phyloP scores from a whole-genome alignment of 2,797 vertebrate genomes.

The Pteropus rufus region DNA sequence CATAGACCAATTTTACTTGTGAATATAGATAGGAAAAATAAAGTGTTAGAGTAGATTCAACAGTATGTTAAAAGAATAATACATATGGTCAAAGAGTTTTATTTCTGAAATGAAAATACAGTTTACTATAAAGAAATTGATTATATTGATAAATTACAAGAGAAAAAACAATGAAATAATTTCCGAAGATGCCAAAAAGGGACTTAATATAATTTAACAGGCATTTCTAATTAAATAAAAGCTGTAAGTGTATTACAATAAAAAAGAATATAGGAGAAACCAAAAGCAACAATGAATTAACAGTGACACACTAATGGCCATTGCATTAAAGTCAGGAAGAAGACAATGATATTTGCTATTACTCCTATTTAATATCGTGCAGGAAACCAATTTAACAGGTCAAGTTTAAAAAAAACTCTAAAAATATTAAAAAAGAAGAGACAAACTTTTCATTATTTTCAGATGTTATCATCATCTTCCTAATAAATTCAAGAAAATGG shows the following conservation, averaged over 20 bases:
- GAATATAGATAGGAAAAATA: background rate
- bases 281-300: slow-evolving; percentile 22
- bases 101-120: slow-evolving; percentile 23
- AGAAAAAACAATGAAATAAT: slow-evolving; percentile 17
- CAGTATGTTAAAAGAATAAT: background rate
- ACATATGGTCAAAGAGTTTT: background rate
- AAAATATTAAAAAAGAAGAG: background rate
- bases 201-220: slow-evolving; percentile 11
- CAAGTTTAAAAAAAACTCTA: background rate
- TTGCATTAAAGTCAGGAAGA: slow-evolving; percentile 32
- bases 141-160: background rate
- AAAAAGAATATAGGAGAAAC: slow-evolving; percentile 7
- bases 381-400: background rate
- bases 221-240: slow-evolving; percentile 56
- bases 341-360: background rate
- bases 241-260: background rate
- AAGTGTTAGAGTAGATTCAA: background rate
- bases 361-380: background rate
- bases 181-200: background rate
- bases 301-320: background rate
- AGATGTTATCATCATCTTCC: background rate
- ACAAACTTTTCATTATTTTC: background rate
- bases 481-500: background rate
- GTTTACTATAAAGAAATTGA: background rate
- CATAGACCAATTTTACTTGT: background rate